Evolutionary conservation across 2,888 invertebrate species (phyloP).

Genomic region (Matsumyia berberina): DNA sequence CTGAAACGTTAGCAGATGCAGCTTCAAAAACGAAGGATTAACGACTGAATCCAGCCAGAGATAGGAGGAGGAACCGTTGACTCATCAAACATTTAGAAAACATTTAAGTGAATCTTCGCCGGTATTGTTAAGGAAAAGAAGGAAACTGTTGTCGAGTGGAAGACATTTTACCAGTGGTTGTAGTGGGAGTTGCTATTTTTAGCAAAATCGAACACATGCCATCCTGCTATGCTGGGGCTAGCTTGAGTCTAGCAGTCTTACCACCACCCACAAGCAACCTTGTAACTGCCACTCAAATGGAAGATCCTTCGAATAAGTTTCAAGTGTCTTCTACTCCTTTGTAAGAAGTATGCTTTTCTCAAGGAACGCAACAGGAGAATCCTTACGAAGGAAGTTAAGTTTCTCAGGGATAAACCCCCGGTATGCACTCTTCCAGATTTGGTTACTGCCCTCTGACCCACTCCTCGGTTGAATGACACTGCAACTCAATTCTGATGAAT

Average conservation of each 20-base stretch:
- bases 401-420: no score
- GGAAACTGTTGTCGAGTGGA: slow-evolving; percentile 13
- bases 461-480: slow-evolving; percentile 27
- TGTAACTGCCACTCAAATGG: slow-evolving; percentile 19
- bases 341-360: not conserved
- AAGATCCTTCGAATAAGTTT: not conserved
- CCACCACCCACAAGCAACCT: not conserved
- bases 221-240: not conserved
- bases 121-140: not conserved
- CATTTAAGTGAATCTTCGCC: slow-evolving; percentile 56
- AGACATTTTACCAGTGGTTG: not conserved
- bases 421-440: slow-evolving; percentile 14
- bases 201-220: not conserved
- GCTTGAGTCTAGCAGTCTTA: slow-evolving; percentile 10
- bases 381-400: slow-evolving; percentile 12
- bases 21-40: slow-evolving; percentile 34
- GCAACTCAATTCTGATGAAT: slow-evolving; percentile 22
- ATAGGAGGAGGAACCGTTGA: slow-evolving; percentile 35
- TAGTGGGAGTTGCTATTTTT: not conserved
- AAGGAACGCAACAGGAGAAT: slow-evolving; percentile 10
- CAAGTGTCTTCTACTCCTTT: not conserved
- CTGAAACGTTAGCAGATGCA: slow-evolving; percentile 59
- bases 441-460: slow-evolving; percentile 16
- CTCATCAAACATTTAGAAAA: slow-evolving; percentile 72
- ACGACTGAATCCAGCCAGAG: slow-evolving; percentile 11